These are phyloP conservation scores for Drosophila hydei DNA, from an alignment of 1,140 invertebrate species.

Conservation along the genomic window DNA sequence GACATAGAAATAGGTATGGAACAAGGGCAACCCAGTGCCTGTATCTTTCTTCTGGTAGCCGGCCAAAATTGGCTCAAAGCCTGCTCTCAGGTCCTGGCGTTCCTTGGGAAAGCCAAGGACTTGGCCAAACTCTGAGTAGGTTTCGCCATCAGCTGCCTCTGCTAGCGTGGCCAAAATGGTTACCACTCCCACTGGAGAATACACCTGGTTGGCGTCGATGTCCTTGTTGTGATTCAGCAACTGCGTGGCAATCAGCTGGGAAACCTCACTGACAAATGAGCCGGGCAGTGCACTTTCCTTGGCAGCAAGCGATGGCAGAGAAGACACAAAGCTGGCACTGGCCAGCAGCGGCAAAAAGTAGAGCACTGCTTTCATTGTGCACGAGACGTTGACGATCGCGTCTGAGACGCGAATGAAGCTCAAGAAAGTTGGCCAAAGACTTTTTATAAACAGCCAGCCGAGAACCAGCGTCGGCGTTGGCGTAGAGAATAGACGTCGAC, in stretches of 20 bases:
- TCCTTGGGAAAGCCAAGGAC: conserved; percentile 86
- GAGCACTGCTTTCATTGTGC: conserved; percentile 62
- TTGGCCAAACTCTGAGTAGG: conserved; percentile 85
- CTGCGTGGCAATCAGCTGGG: conserved; percentile 76
- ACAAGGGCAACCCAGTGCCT: conserved; percentile 85
- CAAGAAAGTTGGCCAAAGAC: conserved; percentile 81
- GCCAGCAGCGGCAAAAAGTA: conserved; percentile 37
- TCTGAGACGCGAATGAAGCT: conserved; percentile 70
- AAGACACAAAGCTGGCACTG: conserved; percentile 14
- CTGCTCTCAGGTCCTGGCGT: conserved; percentile 54
- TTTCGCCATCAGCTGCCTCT: conserved; percentile 86
- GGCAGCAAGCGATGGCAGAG: conserved; percentile 16
- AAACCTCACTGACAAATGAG: conserved; percentile 65
- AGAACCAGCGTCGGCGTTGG: conserved; percentile 32
- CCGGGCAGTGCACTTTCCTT: conserved; percentile 38
- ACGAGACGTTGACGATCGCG: conserved; percentile 52
- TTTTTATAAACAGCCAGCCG: conserved; percentile 71
- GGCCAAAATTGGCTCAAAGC: conserved; percentile 84
- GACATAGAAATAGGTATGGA: conserved; percentile 88
- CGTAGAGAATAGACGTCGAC: conserved; percentile 49
- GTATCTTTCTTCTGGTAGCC: conserved; percentile 85
- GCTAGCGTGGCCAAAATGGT: conserved; percentile 86
- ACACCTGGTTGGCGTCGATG: conserved; percentile 86
- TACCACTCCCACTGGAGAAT: conserved; percentile 87
- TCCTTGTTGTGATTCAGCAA: conserved; percentile 83